A percentile compares a stretch with the other conserved stretches of the same genome.
These are phyloP conservation scores for Bovichtus variegatus DNA, from an alignment of 2,797 vertebrate species.

Conservation along the genomic window DNA sequence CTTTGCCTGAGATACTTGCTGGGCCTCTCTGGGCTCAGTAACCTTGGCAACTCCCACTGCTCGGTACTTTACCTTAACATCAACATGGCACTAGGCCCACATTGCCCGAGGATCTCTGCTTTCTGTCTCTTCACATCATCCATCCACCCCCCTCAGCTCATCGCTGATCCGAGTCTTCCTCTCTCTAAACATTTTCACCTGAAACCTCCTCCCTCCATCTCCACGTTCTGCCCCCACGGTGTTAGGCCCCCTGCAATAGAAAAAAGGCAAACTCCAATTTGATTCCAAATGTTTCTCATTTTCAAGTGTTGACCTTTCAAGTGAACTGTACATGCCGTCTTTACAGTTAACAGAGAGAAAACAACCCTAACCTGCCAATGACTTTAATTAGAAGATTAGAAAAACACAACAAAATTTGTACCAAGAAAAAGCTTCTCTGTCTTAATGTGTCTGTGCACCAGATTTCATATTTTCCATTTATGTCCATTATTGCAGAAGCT, in stretches of 20 bases:
- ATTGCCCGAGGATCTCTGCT: constrained; percentile 43
- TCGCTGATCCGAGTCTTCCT: constrained; percentile 11
- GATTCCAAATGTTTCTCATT: constrained; percentile 57
- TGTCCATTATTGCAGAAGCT: too few relatives aligned
- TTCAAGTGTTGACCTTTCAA: constrained; percentile 20
- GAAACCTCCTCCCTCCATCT: constrained; percentile 4
- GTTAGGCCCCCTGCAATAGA: not conserved
- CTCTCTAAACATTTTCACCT: constrained; percentile 11
- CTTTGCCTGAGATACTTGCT: constrained; percentile 49
- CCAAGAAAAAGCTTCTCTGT: too few relatives aligned
- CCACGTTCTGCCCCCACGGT: not conserved
- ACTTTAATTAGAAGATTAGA: too few relatives aligned
- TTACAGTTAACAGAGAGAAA: constrained; percentile 28
- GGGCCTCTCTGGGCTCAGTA: constrained; percentile 53
- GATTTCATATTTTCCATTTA: too few relatives aligned
- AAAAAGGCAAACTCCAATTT: constrained; percentile 14
- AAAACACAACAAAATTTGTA: too few relatives aligned
- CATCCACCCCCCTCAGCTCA: not conserved
- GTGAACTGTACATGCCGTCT: constrained; percentile 29
- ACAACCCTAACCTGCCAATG: too few relatives aligned
- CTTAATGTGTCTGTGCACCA: too few relatives aligned
- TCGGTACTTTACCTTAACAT: constrained; percentile 55
- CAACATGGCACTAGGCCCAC: constrained; percentile 46
- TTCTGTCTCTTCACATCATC: constrained; percentile 58
- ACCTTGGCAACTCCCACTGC: constrained; percentile 46